Evolutionary conservation across 2,113 vertebrate species (phyloP).

Genomic region (Pangasianodon gigas): DNA sequence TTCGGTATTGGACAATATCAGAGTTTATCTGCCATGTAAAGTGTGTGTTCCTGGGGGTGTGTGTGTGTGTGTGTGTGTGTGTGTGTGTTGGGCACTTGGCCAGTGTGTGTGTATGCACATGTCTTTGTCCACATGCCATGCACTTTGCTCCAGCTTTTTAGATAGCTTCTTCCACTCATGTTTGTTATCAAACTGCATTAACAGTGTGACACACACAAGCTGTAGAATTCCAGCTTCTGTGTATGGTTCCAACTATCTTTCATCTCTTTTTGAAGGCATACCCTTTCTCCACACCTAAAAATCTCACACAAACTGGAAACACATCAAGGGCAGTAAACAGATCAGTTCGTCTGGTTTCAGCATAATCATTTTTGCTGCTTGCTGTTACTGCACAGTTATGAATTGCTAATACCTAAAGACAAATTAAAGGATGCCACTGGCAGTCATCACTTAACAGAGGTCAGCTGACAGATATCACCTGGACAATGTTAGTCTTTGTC

Average conservation of each 20-base stretch:
- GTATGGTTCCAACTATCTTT: background rate
- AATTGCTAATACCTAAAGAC: background rate
- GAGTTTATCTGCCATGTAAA: slow-evolving; percentile 8
- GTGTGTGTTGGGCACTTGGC: slow-evolving; percentile 32
- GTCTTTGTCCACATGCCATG: background rate
- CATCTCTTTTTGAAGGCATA: background rate
- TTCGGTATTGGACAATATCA: slow-evolving; percentile 21
- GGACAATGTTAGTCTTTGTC: background rate
- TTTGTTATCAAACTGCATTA: background rate
- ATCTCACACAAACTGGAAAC: background rate
- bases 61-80: slow-evolving; percentile 33
- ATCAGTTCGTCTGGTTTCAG: slow-evolving; percentile 1
- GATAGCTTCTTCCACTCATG: background rate
- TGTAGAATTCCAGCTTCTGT: background rate
- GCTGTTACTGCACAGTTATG: background rate
- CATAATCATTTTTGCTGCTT: background rate
- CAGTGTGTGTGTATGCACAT: background rate
- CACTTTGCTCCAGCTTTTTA: background rate
- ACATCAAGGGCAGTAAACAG: background rate
- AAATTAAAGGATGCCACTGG: background rate
- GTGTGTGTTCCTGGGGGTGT: slow-evolving; percentile 12
- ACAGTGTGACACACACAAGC: background rate
- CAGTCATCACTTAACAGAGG: background rate
- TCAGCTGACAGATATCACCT: background rate
- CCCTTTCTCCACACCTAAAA: background rate